Evolutionary conservation across 2,888 invertebrate genomes (phyloP), one percentile per base, ranked within the genome.

Genomic region (Erebia ligea): DNA sequence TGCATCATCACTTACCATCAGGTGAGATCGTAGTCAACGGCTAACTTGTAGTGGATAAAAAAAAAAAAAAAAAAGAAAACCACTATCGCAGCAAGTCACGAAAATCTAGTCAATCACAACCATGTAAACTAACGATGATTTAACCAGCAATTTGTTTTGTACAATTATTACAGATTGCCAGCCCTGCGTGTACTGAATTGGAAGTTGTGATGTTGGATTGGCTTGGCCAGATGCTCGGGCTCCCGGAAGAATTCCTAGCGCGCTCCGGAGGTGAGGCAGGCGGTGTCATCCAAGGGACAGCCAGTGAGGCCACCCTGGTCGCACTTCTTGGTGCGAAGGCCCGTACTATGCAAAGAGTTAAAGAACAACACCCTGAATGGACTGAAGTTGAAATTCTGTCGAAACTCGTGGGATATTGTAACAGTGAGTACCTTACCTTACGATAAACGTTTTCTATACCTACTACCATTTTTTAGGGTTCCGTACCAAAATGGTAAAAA

Each of bases 201-300:
- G 99, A 99, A 90, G 98, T 98, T 1, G 96, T 98, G 25, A 98
- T 98, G 97, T 89, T 99, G 83, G 98, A 99, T 89, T 99, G 99
- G 99, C 89, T 99, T 77, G 99, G 98, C 58, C 97, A 98, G 92
- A 97, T 98, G 96, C 84, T 99, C 68, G 96, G 96, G 0, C 93
- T 99, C 6, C 99, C 99, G 0, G 94, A 96, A 19, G 95, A 95
- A 77, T 99, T 99, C 89, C 91, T 99, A 64, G 97, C 97, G 1
- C 95, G 96, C 75, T 96, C 96, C 0, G 98, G 97, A 0, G 97
- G 96, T 71, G 97, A 97, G 69, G 98, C 96, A 2, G 97, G 97
- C n/a, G 98, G 98, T 13, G 98, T 98, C 10, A 98, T 98, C 77
- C 95, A 98, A 94, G 98, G 98, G 67, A 98, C 99, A 0, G 99